Evolutionary conservation across 2,113 vertebrate species (phyloP).

Genomic region (Tachycineta bicolor): DNA sequence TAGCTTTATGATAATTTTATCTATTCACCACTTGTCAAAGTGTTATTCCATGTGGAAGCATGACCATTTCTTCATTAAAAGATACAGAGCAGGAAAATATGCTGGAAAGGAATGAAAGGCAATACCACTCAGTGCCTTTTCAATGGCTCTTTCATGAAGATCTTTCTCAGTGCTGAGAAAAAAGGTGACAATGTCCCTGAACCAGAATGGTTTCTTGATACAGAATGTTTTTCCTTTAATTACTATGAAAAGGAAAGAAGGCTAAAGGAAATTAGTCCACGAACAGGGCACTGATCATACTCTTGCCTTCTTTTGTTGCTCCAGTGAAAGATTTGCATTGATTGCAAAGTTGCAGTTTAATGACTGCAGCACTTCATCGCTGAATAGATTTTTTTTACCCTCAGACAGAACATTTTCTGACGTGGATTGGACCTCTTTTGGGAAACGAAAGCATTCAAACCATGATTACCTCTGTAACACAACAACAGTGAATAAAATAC

Average conservation of each 20-base stretch:
- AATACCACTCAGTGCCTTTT: not conserved
- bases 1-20: not conserved
- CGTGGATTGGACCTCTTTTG: not conserved
- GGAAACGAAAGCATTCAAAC: not conserved
- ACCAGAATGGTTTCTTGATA: not conserved
- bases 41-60: not conserved
- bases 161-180: not conserved
- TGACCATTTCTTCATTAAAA: not conserved
- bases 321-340: slow-evolving; percentile 18
- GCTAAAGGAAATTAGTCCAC: slow-evolving; percentile 3
- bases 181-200: not conserved
- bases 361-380: slow-evolving; percentile 2
- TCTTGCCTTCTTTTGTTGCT: slow-evolving; percentile 17
- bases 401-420: not conserved
- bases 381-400: not conserved
- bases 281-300: not conserved
- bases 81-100: not conserved
- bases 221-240: not conserved
- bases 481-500: not conserved
- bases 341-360: slow-evolving; percentile 20
- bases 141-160: not conserved
- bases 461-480: not conserved
- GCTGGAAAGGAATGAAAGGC: not conserved
- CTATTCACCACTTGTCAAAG: not conserved
- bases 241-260: not conserved